A percentile compares a stretch with the other conserved stretches of the same genome.
Conservation (phyloP, 2,797 vertebrate species). For the Okamejei kenojei region DNA sequence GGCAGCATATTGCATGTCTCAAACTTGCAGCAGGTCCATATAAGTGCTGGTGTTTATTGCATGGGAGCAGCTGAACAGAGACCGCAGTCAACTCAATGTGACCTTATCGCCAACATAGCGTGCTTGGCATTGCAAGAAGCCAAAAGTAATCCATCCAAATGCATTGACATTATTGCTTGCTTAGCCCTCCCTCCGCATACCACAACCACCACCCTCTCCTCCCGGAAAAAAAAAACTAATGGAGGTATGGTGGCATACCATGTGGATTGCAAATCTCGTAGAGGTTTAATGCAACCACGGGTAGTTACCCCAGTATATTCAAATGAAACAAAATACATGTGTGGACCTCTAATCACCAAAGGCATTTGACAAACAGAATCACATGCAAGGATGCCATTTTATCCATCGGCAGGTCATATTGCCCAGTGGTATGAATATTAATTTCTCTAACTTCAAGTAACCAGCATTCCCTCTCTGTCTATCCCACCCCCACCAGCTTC, state of each 20-base stretch:
- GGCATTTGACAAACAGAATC: background rate
- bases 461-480: too few species aligned
- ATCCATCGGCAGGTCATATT: background rate
- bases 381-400: background rate
- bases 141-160: background rate
- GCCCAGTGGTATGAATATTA: too few species aligned
- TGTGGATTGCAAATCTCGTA: background rate
- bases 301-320: background rate
- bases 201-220: background rate
- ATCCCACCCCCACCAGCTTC: too few species aligned
- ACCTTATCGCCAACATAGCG: background rate
- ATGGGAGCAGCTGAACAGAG: too few species aligned
- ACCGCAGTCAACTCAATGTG: too few species aligned
- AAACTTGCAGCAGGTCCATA: too few species aligned
- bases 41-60: too few species aligned
- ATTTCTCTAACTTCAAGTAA: too few species aligned
- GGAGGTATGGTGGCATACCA: background rate
- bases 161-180: background rate
- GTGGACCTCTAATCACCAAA: background rate
- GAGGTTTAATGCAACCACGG: background rate
- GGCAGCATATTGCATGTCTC: too few species aligned
- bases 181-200: background rate
- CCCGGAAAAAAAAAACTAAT: background rate
- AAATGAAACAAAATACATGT: background rate
- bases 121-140: background rate